Evolutionary conservation across 2,888 invertebrate species (phyloP), one percentile per base, ranked within the genome.

Genomic region (Acleris literana): DNA sequence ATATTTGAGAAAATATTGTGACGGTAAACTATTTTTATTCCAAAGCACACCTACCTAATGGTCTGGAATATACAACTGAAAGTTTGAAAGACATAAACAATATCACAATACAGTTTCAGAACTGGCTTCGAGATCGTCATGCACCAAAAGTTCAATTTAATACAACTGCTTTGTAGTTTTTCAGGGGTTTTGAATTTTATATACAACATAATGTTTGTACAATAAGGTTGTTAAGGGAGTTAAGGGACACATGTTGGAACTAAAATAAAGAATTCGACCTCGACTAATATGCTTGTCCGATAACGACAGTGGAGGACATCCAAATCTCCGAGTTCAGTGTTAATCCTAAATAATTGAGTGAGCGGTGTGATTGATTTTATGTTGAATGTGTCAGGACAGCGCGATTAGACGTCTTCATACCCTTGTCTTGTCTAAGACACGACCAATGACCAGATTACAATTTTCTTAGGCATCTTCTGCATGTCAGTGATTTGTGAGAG

Each of bases 341-440:
- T 60, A 65, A 65, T 59, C 60, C 60, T 43, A 25, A 64, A 60
- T 60, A 60, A 64, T 60, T 43, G 60, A 25, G 48, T 43, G 39
- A 25, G 29, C 43, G n/a, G 33, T 54, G 55, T 49, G 64, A 60
- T 60, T 53, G 49, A 60, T 60, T 60, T 60, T 39, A 43, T 43
- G n/a, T 48, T 49, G 20, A 51, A 63, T 43, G 43, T 46, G 58
- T 59, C 49, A 49, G 49, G 39, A 39, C 39, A 39, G 18, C 16
- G 29, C 29, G 48, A 59, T 59, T 59, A 33, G 43, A 16, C 43
- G 16, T 25, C 39, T 33, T 48, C 48, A 29, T n/a, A 33, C 33
- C 49, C 49, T 49, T 59, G 13, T 9, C 3, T 33, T 16, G 58
- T 7, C 49, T 49, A 25, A 44, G n/a, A 20, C 25, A 17, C n/a